Conservation (phyloP, 2,113 vertebrate species). For the Mastomys natalensis region DNA sequence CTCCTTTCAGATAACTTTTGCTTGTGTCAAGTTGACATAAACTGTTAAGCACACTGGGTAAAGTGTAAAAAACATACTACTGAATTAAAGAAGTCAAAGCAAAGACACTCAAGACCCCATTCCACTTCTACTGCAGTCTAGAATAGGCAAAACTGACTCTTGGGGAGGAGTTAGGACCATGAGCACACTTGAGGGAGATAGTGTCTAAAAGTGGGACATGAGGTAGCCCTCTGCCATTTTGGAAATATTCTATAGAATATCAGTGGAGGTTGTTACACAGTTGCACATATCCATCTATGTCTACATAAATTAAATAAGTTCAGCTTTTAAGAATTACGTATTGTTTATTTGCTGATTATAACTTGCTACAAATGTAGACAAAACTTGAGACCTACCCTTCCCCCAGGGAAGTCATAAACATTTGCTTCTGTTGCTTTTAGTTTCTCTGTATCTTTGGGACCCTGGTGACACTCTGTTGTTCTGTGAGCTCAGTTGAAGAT, state of each 20-base stretch:
- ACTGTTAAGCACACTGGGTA: neutral
- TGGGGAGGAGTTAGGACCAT: neutral
- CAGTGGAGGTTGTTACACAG: neutral
- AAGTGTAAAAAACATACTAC: neutral
- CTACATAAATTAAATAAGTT: neutral
- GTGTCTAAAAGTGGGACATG: neutral
- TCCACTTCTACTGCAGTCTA: neutral
- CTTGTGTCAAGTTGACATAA: neutral
- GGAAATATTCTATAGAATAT: conserved; percentile 6
- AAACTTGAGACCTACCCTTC: neutral
- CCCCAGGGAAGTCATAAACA: neutral
- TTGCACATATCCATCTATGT: neutral
- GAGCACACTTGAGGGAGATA: neutral
- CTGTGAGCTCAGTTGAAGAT: neutral
- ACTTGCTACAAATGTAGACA: neutral
- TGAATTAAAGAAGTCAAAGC: neutral
- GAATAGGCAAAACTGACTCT: conserved; percentile 8
- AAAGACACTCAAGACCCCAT: neutral
- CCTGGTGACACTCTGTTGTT: neutral
- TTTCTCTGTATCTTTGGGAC: neutral
- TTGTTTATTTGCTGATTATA: conserved; percentile 24
- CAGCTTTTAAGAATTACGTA: neutral
- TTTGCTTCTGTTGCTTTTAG: conserved; percentile 5
- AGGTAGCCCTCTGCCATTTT: neutral
- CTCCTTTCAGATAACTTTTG: neutral